A percentile compares a stretch with the other conserved stretches of the same genome.
Conservation (phyloP, 1,140 invertebrate genomes). For the Pemphigus obesinymphae region DNA sequence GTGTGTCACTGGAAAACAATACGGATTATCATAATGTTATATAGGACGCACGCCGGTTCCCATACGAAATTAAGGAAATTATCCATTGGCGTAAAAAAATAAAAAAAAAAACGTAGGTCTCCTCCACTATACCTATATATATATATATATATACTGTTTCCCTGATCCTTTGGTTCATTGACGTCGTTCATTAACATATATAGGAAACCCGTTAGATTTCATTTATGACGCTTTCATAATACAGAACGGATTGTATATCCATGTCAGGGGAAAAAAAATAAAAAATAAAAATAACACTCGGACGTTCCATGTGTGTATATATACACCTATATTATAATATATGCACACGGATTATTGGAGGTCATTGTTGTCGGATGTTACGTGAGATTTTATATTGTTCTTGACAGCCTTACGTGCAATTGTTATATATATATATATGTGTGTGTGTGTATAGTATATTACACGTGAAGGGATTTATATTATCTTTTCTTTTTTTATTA, state of each 20-base stretch:
- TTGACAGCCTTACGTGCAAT: neutral
- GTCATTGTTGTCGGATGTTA: conserved; percentile 3
- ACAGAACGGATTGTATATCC: conserved; percentile 2
- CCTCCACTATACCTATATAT: too few species aligned
- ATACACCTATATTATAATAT: neutral
- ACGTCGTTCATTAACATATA: conserved; percentile 24
- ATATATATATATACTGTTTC: neutral
- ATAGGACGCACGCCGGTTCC: neutral
- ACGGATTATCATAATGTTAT: neutral
- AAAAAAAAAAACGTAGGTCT: too few species aligned
- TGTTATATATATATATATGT: too few species aligned
- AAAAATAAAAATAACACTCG: conserved; percentile 3
- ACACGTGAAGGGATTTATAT: conserved; percentile 4
- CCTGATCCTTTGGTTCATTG: conserved; percentile 30
- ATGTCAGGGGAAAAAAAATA: neutral
- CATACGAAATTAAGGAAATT: neutral
- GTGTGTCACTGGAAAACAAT: neutral
- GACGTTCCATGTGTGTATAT: neutral
- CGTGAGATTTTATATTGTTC: conserved; percentile 20
- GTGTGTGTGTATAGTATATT: neutral
- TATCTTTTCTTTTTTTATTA: too few species aligned
- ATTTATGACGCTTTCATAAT: conserved; percentile 4
- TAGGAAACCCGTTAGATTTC: neutral
- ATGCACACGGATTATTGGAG: neutral
- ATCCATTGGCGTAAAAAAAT: conserved; percentile 9